A percentile compares a stretch with the other conserved stretches of the same genome.
Conservation (phyloP, 2,113 vertebrate genomes). For the Oryzias celebensis region DNA sequence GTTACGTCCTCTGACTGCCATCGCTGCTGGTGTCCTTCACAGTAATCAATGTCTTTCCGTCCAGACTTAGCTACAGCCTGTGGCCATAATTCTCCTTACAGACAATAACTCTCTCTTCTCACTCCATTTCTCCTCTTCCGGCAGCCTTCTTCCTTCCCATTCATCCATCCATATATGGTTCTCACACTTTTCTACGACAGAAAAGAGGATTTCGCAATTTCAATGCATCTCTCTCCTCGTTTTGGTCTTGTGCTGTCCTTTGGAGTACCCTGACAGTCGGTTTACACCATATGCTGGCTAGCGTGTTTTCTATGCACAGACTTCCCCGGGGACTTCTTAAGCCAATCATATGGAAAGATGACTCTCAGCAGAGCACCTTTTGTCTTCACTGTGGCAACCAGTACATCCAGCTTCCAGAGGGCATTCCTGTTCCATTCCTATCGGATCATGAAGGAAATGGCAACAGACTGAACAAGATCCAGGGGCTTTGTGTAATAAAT, state of each 20-base stretch:
- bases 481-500: conserved; percentile 13
- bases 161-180: background rate
- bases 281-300: background rate
- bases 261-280: conserved; percentile 4
- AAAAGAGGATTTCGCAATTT: conserved; percentile 42
- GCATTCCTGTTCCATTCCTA: conserved; percentile 10
- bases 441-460: conserved; percentile 26
- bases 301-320: conserved; percentile 14
- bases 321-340: conserved; percentile 28
- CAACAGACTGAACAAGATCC: conserved; percentile 30
- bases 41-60: conserved; percentile 68
- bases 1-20: conserved; percentile 39
- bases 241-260: conserved; percentile 6
- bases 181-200: conserved; percentile 34
- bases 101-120: conserved; percentile 66
- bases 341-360: conserved; percentile 36
- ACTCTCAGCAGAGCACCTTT: conserved; percentile 18
- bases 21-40: conserved; percentile 64
- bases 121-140: conserved; percentile 55
- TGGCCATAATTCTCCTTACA: conserved; percentile 64
- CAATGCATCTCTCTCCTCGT: background rate
- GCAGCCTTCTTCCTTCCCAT: conserved; percentile 18
- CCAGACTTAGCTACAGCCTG: conserved; percentile 51
- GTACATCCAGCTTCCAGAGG: conserved; percentile 17
- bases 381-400: conserved; percentile 27